Conservation (phyloP, 2,797 vertebrate genomes). For the Sebastes aleutianus region DNA sequence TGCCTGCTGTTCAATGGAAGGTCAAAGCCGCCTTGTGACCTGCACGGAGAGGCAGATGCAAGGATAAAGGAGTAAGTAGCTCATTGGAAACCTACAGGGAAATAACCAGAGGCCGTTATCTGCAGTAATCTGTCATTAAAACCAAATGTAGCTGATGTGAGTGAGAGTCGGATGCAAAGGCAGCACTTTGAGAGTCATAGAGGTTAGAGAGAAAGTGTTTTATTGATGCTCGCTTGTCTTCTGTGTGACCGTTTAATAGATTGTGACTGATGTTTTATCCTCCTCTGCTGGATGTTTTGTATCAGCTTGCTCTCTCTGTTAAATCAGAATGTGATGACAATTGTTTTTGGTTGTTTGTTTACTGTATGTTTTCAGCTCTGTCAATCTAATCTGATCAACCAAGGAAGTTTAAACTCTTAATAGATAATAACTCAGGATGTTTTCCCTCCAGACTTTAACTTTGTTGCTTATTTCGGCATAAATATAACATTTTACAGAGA, state of each 20-base stretch:
- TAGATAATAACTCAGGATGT: fast-evolving
- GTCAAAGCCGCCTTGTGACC: conserved; percentile 58
- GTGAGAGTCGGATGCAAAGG: neutral
- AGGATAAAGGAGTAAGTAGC: conserved; percentile 65
- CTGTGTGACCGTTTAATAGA: neutral
- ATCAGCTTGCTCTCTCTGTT: neutral
- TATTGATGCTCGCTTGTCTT: neutral
- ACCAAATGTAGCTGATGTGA: conserved; percentile 16
- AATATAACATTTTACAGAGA: neutral
- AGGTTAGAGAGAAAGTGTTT: neutral
- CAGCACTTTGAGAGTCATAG: neutral
- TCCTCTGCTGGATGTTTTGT: neutral
- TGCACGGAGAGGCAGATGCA: neutral
- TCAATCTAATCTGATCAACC: neutral
- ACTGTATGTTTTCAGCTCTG: neutral
- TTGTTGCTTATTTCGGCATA: neutral
- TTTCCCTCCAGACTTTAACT: neutral
- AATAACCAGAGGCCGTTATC: conserved; percentile 44
- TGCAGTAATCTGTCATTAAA: neutral
- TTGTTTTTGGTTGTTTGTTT: neutral
- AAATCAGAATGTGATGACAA: neutral
- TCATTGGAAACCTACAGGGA: conserved; percentile 32
- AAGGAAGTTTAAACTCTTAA: neutral
- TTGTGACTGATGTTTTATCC: neutral
- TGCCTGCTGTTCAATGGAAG: conserved; percentile 45